A percentile compares a stretch with the other conserved stretches of the same genome.
These are phyloP conservation scores for Bruchidius siliquastri DNA, from an alignment of 2,888 invertebrate genomes.

Conservation along the genomic window DNA sequence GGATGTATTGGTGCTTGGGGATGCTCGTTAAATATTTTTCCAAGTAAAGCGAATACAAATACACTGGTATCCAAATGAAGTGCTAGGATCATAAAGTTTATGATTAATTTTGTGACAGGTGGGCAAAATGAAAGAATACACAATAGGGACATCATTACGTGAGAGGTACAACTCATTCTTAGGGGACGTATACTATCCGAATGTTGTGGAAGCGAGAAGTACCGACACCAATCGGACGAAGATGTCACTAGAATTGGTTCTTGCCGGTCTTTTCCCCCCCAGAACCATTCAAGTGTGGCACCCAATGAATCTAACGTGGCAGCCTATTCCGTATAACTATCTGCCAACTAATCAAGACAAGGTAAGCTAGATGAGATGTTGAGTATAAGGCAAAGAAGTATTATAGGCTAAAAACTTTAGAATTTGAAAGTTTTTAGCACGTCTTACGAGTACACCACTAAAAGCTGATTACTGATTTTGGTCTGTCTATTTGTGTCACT, in stretches of 20 bases:
- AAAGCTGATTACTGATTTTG: too few species aligned
- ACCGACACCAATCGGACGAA: constrained; percentile 68
- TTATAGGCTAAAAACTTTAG: too few species aligned
- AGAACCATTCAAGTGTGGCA: constrained; percentile 54
- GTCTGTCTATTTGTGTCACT: too few species aligned
- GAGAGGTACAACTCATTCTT: constrained; percentile 58
- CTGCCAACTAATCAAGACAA: constrained; percentile 44
- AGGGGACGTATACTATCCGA: constrained; percentile 54
- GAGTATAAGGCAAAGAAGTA: too few species aligned
- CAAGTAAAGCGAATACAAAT: too few species aligned
- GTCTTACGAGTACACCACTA: too few species aligned
- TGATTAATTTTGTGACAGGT: constrained; percentile 7
- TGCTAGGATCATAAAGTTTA: background rate
- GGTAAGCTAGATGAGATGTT: constrained; percentile 5
- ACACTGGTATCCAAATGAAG: too few species aligned
- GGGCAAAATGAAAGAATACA: constrained; percentile 44
- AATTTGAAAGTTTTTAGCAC: too few species aligned
- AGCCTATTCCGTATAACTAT: constrained; percentile 71
- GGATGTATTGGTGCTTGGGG: too few species aligned
- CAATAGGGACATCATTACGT: constrained; percentile 59
- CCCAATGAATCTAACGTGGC: constrained; percentile 50
- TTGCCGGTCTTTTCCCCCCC: constrained; percentile 67
- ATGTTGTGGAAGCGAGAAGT: constrained; percentile 56
- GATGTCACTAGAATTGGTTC: constrained; percentile 62
- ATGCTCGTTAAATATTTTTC: too few species aligned